A percentile compares a stretch with the other conserved stretches of the same genome.
phyloP scores from a whole-genome alignment of 2,113 vertebrate species.

The Mus spicilegus region DNA sequence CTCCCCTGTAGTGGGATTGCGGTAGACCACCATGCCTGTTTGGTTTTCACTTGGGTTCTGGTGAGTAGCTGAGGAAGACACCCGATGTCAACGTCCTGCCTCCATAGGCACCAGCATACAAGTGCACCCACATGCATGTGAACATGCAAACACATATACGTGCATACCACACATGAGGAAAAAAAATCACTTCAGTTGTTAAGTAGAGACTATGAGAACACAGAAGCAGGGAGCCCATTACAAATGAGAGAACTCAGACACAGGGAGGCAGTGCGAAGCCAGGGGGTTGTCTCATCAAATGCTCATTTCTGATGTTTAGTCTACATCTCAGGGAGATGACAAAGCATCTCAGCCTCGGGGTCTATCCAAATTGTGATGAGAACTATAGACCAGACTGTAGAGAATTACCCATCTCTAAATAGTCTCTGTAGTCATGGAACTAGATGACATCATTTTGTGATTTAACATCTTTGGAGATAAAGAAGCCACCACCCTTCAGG shows the following conservation, averaged over 20 bases:
- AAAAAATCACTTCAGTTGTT: background rate
- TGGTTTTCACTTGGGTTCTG: too few species aligned
- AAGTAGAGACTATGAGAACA: background rate
- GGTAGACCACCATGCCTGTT: too few species aligned
- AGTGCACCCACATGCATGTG: background rate
- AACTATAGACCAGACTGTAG: background rate
- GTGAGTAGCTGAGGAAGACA: background rate
- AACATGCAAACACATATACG: background rate
- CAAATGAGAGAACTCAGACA: background rate
- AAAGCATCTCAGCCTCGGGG: background rate
- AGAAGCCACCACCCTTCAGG: background rate
- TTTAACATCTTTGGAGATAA: background rate
- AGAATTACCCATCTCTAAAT: background rate
- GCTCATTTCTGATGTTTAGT: conserved; percentile 38
- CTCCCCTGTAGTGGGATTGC: too few species aligned
- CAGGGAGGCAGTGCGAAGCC: background rate
- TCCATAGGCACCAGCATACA: background rate
- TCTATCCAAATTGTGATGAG: background rate
- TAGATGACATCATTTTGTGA: conserved; percentile 28
- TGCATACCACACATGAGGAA: background rate
- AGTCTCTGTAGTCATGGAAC: background rate
- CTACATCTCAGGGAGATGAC: conserved; percentile 12
- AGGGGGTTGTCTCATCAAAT: conserved; percentile 13
- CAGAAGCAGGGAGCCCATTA: conserved; percentile 22
- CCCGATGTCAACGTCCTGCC: background rate